phyloP scores from a whole-genome alignment of 2,113 vertebrate genomes.

The Redunca redunca region DNA sequence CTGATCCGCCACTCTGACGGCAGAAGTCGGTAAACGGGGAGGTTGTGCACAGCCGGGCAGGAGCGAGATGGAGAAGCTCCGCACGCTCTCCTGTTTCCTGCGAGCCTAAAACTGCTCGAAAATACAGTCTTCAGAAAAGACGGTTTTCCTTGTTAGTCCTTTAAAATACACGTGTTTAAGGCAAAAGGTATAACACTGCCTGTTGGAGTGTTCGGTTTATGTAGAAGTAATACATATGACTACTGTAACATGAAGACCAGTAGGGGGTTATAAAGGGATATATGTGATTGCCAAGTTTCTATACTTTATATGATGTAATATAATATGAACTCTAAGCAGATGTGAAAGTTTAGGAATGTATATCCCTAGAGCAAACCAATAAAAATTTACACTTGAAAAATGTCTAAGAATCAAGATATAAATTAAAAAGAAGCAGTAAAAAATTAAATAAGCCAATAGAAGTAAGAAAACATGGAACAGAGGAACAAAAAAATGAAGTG shows the following conservation, averaged over 20 bases:
- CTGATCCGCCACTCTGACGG: background rate
- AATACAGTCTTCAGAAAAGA: background rate
- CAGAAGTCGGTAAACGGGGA: background rate
- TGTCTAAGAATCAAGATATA: background rate
- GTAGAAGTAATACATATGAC: background rate
- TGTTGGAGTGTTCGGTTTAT: background rate
- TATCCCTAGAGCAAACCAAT: background rate
- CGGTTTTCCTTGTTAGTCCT: background rate
- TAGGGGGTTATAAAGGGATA: background rate
- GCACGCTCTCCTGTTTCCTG: background rate
- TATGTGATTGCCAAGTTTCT: background rate
- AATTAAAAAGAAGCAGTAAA: background rate
- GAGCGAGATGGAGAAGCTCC: background rate
- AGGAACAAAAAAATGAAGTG: background rate
- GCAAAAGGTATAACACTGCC: background rate
- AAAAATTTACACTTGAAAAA: background rate
- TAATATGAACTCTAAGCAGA: background rate
- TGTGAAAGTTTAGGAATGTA: background rate
- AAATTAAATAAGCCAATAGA: background rate
- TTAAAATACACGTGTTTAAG: background rate
- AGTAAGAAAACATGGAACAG: background rate
- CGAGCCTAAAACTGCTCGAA: background rate
- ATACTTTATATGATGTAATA: background rate
- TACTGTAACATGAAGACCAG: background rate
- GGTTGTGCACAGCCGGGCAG: accelerated